Evolutionary conservation across 2,888 invertebrate genomes (phyloP).

Genomic region (Alentia gelatinosa): DNA sequence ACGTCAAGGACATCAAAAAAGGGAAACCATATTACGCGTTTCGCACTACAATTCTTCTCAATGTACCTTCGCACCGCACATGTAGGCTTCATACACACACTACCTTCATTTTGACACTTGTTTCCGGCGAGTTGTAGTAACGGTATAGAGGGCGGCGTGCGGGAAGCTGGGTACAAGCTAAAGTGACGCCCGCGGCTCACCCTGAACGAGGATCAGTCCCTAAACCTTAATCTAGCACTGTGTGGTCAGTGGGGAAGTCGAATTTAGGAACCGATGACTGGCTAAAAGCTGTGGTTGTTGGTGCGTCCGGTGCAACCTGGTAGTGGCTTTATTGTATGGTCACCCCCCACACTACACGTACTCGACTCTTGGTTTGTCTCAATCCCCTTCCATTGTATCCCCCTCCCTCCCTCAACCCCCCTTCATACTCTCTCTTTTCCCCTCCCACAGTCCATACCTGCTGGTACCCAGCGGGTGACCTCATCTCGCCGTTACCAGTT

Average conservation of each 20-base stretch:
- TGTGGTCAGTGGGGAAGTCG: not conserved
- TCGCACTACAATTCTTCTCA: too few relatives aligned
- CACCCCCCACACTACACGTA: not conserved
- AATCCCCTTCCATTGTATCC: not conserved
- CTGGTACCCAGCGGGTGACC: slow-evolving; percentile 15
- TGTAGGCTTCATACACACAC: too few relatives aligned
- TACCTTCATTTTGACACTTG: too few relatives aligned
- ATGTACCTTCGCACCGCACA: too few relatives aligned
- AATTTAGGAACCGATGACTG: not conserved
- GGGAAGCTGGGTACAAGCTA: not conserved
- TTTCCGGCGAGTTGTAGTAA: not conserved
- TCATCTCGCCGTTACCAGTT: not conserved
- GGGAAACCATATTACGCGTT: too few relatives aligned
- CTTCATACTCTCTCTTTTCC: not conserved
- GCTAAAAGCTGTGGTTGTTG: not conserved
- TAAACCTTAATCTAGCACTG: not conserved
- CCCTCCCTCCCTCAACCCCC: not conserved
- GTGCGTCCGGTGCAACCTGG: not conserved
- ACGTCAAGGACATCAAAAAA: too few relatives aligned
- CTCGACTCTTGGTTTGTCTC: too few relatives aligned
- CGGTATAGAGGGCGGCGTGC: not conserved
- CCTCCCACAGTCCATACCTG: not conserved
- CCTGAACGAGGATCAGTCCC: not conserved
- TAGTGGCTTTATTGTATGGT: not conserved
- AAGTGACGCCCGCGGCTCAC: slow-evolving; percentile 13